Base-by-base conservation (phyloP, 64 coral and sea anemone species). In the Montipora efflorescens region DNA sequence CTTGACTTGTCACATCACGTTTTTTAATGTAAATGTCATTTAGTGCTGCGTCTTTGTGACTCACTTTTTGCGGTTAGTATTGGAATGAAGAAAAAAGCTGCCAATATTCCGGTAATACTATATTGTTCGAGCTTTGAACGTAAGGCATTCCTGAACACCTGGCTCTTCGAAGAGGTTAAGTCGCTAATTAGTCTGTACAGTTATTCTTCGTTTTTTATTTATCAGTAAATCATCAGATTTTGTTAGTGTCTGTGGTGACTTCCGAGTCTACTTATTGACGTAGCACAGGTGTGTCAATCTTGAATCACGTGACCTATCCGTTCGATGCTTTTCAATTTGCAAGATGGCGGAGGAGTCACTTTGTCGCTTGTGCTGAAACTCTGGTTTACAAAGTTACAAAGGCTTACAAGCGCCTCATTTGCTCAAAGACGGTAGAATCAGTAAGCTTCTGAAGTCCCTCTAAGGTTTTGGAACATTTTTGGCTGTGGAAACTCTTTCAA, bases 201-300 rank as follows among this genome's bases (percentile, higher is more conserved):
- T 14, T 12, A 14, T 14, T 6, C 53, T 6, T 8, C 6, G 11
- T 14, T 64, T 64, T 64, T 12, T 64, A 16, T 14, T 64, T 11
- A 4, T 64, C 61, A 64, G 53, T 57, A 8, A 57, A 57, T 57
- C 11, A 57, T 7, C 7, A 64, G 0, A 64, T 64, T 64, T 64
- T 64, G 9, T 64, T 64, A 2, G 61, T 14, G 61, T 55, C 5
- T 55, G 3, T 14, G 9, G 14, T 15, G 69, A 13, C 43, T 45
- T 76, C 13, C 6, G 22, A 1, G 14, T 4, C 25, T 46, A 45
- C 12, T 15, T 46, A 14, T 10, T 43, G 74, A 36, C 22, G 74
- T 76, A 36, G 8, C 12, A 11, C 82, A 85, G 82, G 82, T 85
- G 82, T 85, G 82, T 49, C 82, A 70, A 83, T 64, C 58, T 49